Base-by-base conservation (phyloP, 2,888 invertebrate genomes). In the Eumerus sabulonum region DNA sequence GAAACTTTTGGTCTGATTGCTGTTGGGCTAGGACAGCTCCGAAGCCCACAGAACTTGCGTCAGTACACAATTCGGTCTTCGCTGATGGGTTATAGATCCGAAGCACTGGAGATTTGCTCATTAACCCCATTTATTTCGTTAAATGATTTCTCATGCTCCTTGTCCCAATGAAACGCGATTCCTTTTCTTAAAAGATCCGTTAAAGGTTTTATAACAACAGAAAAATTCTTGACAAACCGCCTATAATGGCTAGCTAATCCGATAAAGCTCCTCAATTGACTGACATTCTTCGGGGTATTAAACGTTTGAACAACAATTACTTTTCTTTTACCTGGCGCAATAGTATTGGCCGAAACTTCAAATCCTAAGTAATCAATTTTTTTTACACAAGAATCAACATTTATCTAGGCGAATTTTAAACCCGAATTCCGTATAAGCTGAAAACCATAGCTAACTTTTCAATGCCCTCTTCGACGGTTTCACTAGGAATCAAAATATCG, bases 21-120 rank as follows among this genome's bases (percentile, higher is more conserved):
- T 27, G 72, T 59, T 86, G 85, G 12, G 85, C 9, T n/a, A 86
- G 54, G 1, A 83, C 60, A 12, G 83, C 85, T 9, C 83, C 85
- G 62, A 83, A 83, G 2, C 85, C 84, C 47, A 72, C 13, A 17
- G 59, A 66, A 38, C 83, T 76, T 1, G 85, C 86, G 59, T 85
- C 85, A 1, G 84, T 84, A 53, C 86, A 60, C 11, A 66, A 44
- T 51, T 73, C 59, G 12, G 64, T 73, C 16, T 82, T 66, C 81
- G 82, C 42, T 9, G 11, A 13, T 4, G 14, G 19, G 12, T 19
- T 35, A 45, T 48, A 66, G 1, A 73, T 9, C 1, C 38, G 12
- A 13, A 72, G 35, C n/a, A 68, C 51, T 1, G 68, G 71, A 38
- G 1, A 14, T 9, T 73, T 11, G 5, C 13, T 12, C 9, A 71